Evolutionary conservation across 2,113 vertebrate genomes (phyloP).

Genomic region (Sarotherodon lohbergeri): DNA sequence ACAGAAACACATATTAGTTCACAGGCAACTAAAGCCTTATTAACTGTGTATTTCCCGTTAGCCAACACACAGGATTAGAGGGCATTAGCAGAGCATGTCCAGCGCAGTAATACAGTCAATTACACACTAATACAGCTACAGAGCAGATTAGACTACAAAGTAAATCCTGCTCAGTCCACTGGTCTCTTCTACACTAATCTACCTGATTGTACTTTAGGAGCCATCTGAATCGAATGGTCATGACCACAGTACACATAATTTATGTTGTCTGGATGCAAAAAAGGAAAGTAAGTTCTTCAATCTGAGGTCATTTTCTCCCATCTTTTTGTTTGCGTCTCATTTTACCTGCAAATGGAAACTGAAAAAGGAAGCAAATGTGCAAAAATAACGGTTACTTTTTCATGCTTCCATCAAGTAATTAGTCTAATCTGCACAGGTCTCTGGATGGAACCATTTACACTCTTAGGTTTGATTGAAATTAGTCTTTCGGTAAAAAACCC

Average conservation of each 20-base stretch:
- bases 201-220: not conserved
- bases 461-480: not conserved
- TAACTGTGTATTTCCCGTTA: conserved; percentile 10
- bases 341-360: not conserved
- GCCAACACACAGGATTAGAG: conserved; percentile 27
- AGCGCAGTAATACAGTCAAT: conserved; percentile 29
- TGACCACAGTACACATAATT: not conserved
- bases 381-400: not conserved
- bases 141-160: conserved; percentile 25
- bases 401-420: not conserved
- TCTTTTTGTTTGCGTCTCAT: not conserved
- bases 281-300: not conserved
- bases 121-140: conserved; percentile 30
- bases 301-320: not conserved
- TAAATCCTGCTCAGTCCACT: conserved; percentile 16
- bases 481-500: not conserved
- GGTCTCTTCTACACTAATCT: conserved; percentile 13
- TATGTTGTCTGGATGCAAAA: not conserved
- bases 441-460: not conserved
- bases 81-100: not conserved
- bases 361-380: not conserved
- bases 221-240: not conserved
- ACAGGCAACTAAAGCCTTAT: not conserved
- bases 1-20: not conserved
- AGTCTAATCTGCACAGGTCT: not conserved